Evolutionary conservation across 2,797 vertebrate species (phyloP).

Genomic region (Anisognathus igniventris): DNA sequence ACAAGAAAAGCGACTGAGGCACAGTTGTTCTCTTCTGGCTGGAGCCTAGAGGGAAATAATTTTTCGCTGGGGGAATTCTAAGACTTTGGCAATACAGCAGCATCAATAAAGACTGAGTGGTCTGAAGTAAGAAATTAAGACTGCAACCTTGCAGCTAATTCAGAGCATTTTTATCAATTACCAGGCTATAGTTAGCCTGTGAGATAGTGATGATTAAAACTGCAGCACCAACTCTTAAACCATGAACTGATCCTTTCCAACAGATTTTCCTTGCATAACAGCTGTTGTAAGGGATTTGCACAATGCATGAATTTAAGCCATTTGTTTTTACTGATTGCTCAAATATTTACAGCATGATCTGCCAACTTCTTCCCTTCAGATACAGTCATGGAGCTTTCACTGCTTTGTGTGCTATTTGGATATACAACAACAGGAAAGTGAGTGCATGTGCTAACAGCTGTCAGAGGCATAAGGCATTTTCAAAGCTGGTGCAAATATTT

Average conservation of each 20-base stretch:
- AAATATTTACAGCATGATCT: constrained; percentile 3
- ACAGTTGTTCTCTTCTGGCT: constrained; percentile 10
- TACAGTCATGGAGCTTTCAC: neutral
- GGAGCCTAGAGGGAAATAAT: constrained; percentile 35
- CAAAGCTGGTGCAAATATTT: constrained; percentile 12
- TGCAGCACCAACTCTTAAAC: neutral
- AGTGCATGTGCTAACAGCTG: neutral
- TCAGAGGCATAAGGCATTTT: constrained; percentile 22
- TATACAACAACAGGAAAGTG: neutral
- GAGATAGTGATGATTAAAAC: neutral
- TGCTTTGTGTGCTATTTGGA: neutral
- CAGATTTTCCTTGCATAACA: neutral
- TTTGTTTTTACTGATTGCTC: constrained; percentile 7
- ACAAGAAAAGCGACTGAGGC: neutral
- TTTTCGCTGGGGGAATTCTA: neutral
- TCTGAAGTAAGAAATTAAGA: constrained; percentile 30
- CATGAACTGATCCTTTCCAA: neutral
- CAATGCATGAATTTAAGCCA: neutral
- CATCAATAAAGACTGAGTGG: constrained; percentile 26
- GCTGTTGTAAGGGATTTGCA: neutral
- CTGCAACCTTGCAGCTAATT: constrained; percentile 19
- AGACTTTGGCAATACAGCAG: constrained; percentile 10
- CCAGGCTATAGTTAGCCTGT: neutral
- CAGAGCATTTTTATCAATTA: constrained; percentile 29
- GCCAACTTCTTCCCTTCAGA: constrained; percentile 5